Conservation (phyloP, 2,797 vertebrate species). For the Sebastes miniatus region DNA sequence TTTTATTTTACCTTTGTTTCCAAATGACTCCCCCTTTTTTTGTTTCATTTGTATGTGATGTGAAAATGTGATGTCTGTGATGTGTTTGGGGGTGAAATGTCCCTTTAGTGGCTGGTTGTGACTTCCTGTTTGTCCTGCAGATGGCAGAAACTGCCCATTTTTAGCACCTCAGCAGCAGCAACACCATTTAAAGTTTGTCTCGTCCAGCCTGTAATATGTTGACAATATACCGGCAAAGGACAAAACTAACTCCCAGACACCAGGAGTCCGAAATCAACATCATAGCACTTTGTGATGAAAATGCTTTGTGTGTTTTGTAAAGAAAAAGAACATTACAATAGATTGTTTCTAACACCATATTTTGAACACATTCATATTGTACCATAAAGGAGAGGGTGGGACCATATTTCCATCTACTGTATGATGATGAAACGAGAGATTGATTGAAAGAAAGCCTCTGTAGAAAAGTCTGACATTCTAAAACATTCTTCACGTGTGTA, state of each 20-base stretch:
- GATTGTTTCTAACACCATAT: neutral
- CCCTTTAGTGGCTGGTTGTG: neutral
- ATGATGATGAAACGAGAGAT: neutral
- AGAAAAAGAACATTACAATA: neutral
- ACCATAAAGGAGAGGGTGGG: neutral
- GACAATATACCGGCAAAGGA: neutral
- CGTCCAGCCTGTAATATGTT: neutral
- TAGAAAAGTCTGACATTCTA: neutral
- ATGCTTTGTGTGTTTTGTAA: neutral
- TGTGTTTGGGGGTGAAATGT: neutral
- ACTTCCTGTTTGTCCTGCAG: conserved; percentile 31
- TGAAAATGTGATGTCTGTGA: neutral
- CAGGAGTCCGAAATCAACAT: neutral
- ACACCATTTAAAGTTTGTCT: neutral
- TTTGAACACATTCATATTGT: neutral
- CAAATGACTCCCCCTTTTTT: too few species aligned
- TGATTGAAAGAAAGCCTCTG: neutral
- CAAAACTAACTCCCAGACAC: neutral
- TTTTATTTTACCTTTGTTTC: too few species aligned
- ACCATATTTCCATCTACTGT: neutral
- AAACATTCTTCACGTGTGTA: neutral
- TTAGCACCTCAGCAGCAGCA: too few species aligned
- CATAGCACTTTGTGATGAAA: neutral
- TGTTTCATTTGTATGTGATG: too few species aligned
- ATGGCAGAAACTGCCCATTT: conserved; percentile 18